These are phyloP conservation scores for Orchestes rusci DNA, from an alignment of 2,888 invertebrate genomes.

Conservation along the genomic window DNA sequence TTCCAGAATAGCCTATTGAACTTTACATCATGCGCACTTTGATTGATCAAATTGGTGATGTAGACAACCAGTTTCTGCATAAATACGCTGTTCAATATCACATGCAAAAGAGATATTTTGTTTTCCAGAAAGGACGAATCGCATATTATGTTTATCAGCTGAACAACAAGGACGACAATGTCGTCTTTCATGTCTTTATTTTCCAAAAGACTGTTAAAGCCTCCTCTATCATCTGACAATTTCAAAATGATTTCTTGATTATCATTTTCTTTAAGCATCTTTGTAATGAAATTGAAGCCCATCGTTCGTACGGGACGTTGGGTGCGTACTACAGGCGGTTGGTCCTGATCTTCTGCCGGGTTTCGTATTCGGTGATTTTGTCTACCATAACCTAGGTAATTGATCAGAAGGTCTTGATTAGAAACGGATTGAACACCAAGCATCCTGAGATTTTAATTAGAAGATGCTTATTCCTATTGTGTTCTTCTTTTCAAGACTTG, in stretches of 20 bases:
- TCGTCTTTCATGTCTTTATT: slow-evolving; percentile 8
- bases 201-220: slow-evolving; percentile 12
- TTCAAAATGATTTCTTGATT: slow-evolving; percentile 8
- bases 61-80: slow-evolving; percentile 13
- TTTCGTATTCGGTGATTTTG: too few relatives aligned
- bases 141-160: slow-evolving; percentile 6
- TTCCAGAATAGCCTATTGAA: slow-evolving; percentile 15
- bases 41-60: slow-evolving; percentile 8
- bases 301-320: slow-evolving; percentile 6
- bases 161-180: slow-evolving; percentile 11
- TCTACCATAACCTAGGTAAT: too few relatives aligned
- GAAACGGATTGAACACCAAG: too few relatives aligned
- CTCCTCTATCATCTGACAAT: slow-evolving; percentile 10
- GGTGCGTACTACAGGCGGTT: too few relatives aligned
- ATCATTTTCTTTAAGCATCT: slow-evolving; percentile 6
- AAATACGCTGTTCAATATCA: slow-evolving; percentile 10
- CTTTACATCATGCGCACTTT: slow-evolving; percentile 5
- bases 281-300: slow-evolving; percentile 7
- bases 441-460: too few relatives aligned
- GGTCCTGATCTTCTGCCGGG: too few relatives aligned
- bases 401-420: too few relatives aligned
- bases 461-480: too few relatives aligned
- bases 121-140: slow-evolving; percentile 7
- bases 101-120: slow-evolving; percentile 5
- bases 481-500: too few relatives aligned